These are phyloP conservation scores for Heterotilapia buettikoferi DNA, from an alignment of 2,113 vertebrate genomes.

Conservation along the genomic window DNA sequence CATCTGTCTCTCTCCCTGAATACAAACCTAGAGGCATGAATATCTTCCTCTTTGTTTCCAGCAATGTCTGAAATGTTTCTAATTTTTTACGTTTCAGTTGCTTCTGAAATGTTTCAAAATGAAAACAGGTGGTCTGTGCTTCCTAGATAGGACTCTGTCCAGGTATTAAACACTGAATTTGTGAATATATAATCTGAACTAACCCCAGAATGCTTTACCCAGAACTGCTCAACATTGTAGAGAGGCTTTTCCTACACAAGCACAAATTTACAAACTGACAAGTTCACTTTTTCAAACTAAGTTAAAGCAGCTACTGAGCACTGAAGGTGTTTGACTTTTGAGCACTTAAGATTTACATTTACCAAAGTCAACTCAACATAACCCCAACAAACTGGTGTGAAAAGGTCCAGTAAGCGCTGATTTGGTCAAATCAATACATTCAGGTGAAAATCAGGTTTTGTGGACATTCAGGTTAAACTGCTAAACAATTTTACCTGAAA, in stretches of 20 bases:
- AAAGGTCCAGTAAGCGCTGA: not conserved
- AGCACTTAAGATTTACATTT: not conserved
- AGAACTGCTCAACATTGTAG: not conserved
- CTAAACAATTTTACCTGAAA: not conserved
- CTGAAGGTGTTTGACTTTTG: not conserved
- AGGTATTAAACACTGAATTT: slow-evolving; percentile 51
- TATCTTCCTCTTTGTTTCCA: not conserved
- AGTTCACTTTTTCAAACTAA: not conserved
- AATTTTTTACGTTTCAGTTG: slow-evolving; percentile 65
- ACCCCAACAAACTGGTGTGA: not conserved
- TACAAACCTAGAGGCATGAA: not conserved
- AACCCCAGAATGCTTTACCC: not conserved
- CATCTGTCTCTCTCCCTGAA: not conserved
- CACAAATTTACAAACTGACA: not conserved
- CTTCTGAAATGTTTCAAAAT: slow-evolving; percentile 56
- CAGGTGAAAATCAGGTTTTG: not conserved
- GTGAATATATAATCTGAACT: not conserved
- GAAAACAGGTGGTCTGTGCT: slow-evolving; percentile 62
- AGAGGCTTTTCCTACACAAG: not conserved
- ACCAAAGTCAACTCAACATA: not conserved
- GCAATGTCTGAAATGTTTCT: slow-evolving; percentile 23
- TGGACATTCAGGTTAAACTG: not conserved
- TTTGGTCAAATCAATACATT: not conserved
- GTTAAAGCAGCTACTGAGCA: not conserved
- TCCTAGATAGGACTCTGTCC: slow-evolving; percentile 57